Base-by-base conservation (phyloP, 2,113 vertebrate species). In the Antennarius striatus region DNA sequence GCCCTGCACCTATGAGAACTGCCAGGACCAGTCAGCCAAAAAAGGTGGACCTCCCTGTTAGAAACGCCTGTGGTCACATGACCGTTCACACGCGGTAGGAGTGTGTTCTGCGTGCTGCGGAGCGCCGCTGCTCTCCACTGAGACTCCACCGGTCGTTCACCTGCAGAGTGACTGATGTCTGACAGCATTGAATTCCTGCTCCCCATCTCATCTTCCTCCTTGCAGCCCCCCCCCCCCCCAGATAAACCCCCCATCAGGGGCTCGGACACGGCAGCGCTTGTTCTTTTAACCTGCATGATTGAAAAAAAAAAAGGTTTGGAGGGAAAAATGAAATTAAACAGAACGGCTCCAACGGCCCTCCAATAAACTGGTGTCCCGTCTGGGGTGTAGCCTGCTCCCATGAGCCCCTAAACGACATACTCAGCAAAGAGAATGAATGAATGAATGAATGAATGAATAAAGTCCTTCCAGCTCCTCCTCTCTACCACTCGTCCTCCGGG, bases 1-100 rank as follows among this genome's bases (percentile, higher is more conserved):
- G 75, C 96, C 96, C 1, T 99, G 98, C 79, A 97, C 96, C 63
- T 96, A 92, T 45, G 98, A 99, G 89, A 98, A 91, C 71, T 99
- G 98, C 81, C 93, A 94, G 66, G 96, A 98, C 48, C 94, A 95
- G 70, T 92, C 94, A 67, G 92, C 94, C 45, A 99, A 96, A 83
- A 99, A 98, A 89, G 97, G 98, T 98, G 90, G 59, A 40, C 4
- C 3, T 30, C 4, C 29, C 3, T 3, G 9, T 14, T 8, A 17
- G 22, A 22, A 22, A 22, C n/a, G n/a, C 22, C 22, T 22, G 22
- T 22, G 22, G 22, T 40, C 39, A 40, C 10, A 40, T 40, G 39
- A 40, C 39, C 10, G 39, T 10, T 40, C 10, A 40, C 39, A 40
- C 6, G 39, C 22, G 2, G 22, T 22, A 2, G 22, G 22, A 22